phyloP scores from a whole-genome alignment of 2,888 invertebrate genomes.

The Drosophila prostipennis region DNA sequence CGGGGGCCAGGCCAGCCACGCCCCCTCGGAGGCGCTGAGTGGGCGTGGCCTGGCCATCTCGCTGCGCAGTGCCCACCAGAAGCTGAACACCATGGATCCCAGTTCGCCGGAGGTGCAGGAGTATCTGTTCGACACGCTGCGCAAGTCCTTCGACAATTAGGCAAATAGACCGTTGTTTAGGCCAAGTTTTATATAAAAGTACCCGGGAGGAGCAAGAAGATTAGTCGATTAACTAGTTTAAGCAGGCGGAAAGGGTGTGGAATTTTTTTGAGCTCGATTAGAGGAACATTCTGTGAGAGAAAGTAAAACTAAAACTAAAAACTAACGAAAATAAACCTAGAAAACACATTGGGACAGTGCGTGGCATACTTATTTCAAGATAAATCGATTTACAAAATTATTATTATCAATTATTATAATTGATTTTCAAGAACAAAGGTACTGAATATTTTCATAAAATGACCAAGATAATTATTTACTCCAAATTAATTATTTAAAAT shows the following conservation, averaged over 20 bases:
- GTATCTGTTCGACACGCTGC: conserved; percentile 89
- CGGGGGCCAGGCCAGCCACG: neutral
- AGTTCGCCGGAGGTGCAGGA: conserved; percentile 88
- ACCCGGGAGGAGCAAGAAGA: conserved; percentile 26
- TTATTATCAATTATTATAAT: too few species aligned
- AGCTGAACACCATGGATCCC: conserved; percentile 86
- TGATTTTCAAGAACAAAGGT: neutral
- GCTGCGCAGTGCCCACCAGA: conserved; percentile 79
- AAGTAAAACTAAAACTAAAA: conserved; percentile 22
- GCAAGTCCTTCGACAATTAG: conserved; percentile 88
- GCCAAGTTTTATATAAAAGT: conserved; percentile 74
- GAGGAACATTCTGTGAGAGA: conserved; percentile 42
- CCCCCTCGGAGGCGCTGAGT: conserved; percentile 24
- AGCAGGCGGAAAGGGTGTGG: conserved; percentile 15
- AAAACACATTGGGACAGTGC: conserved; percentile 17
- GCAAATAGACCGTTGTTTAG: conserved; percentile 56
- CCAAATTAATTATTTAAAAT: too few species aligned
- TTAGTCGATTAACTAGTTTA: conserved; percentile 62
- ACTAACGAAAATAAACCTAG: conserved; percentile 11
- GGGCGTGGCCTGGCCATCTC: conserved; percentile 66
- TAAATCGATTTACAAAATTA: neutral
- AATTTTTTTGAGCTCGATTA: conserved; percentile 46
- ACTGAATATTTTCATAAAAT: neutral
- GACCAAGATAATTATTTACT: too few species aligned
- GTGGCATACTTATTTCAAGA: conserved; percentile 3